Evolutionary conservation across 2,113 vertebrate genomes (phyloP), one percentile per base, ranked within the genome.

Genomic region (Bufo gargarizans): DNA sequence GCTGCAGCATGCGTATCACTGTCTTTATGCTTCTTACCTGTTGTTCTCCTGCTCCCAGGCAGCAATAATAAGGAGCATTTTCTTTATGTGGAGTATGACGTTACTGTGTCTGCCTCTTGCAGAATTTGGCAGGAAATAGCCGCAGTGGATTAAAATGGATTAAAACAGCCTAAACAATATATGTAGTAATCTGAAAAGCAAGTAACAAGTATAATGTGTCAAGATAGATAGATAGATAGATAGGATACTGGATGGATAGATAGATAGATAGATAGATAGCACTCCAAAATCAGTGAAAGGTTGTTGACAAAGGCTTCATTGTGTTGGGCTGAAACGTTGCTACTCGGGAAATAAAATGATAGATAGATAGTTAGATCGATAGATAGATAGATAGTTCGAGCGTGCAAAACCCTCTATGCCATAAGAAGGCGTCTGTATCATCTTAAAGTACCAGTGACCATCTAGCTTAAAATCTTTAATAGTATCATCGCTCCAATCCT

Each of bases 121-220:
- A 59, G 20, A 33, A 33, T 58, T 71, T 56, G 77, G 53, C 77
- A 67, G 81, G 81, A 83, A 83, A 67, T 47, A 47, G 4, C 63
- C 45, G 49, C 19, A 83, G 49, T 16, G 8, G 45, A 67, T 83
- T 83, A 69, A 67, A 47, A 69, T 22, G 22, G n/a, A 63, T 53
- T 69, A 83, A 67, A 83, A 33, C 49, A 22, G 8, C 47, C 43
- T 45, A 50, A 82, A 82, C 17, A 14, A 83, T 50, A 22, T 65
- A 69, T 17, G 71, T 69, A 84, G 82, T 84, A 55, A 14, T 55
- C 13, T 14, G 11, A 16, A 47, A 50, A n/a, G 50, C 6, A 71
- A 55, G 50, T 43, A n/a, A 71, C 20, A 84, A 69, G 45, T 63
- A 20, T 67, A 8, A 63, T 47, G 33, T 63, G 79, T 43, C 1